Evolutionary conservation across 2,888 invertebrate genomes (phyloP).

Genomic region (Agapostemon virescens): DNA sequence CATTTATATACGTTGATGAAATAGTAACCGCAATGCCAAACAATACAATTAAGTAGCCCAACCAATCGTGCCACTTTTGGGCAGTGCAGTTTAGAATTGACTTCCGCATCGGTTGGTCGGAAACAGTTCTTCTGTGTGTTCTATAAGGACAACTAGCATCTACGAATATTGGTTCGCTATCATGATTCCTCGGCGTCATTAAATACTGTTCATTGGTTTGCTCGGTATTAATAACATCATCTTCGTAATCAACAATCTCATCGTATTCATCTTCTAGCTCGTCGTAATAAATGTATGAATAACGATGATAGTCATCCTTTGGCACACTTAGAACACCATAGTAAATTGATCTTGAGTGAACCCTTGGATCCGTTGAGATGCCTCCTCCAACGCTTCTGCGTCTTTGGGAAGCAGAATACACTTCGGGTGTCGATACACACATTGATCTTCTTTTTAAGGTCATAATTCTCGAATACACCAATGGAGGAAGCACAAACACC

Average conservation of each 20-base stretch:
- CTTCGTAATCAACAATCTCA: slow-evolving; percentile 53
- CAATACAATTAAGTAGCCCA: slow-evolving; percentile 83
- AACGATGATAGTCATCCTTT: slow-evolving; percentile 59
- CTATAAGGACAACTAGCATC: slow-evolving; percentile 65
- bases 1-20: slow-evolving; percentile 87
- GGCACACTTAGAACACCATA: slow-evolving; percentile 56
- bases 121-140: slow-evolving; percentile 26
- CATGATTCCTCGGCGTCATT: slow-evolving; percentile 26
- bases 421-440: slow-evolving; percentile 55
- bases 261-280: slow-evolving; percentile 63
- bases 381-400: slow-evolving; percentile 53
- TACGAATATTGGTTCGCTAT: slow-evolving; percentile 58
- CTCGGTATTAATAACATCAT: not conserved
- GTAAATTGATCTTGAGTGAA: slow-evolving; percentile 73
- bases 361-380: slow-evolving; percentile 63
- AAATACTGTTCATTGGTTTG: slow-evolving; percentile 32
- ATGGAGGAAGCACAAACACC: slow-evolving; percentile 91
- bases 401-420: slow-evolving; percentile 67
- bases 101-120: not conserved
- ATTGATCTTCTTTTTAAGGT: slow-evolving; percentile 77
- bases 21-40: slow-evolving; percentile 85
- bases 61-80: slow-evolving; percentile 79
- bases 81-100: slow-evolving; percentile 19
- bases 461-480: slow-evolving; percentile 88
- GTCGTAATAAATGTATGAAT: slow-evolving; percentile 75